Base-by-base conservation (phyloP, 2,888 invertebrate genomes). In the Gisinianus flammeolus region DNA sequence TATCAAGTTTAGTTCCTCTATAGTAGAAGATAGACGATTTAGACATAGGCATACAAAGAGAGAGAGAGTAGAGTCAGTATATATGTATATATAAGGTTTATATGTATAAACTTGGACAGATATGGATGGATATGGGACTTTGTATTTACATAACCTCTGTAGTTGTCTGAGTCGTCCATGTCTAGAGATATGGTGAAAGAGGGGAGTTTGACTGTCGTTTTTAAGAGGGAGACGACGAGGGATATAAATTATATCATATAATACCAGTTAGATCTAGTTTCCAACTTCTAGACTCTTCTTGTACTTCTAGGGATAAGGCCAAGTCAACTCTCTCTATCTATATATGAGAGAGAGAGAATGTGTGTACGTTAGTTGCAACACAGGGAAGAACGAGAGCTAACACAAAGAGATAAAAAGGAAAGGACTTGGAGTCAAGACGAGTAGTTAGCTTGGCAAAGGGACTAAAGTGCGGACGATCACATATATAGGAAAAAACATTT, bases 361-460 rank as follows among this genome's bases (percentile, higher is more conserved):
- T n/a, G n/a, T n/a, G n/a, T n/a, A n/a, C n/a, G n/a, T n/a, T n/a
- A n/a, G n/a, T n/a, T n/a, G n/a, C n/a, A 12, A 44, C 44, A 44
- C 44, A 44, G 44, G 19, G 44, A 44, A 44, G n/a, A n/a, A n/a
- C n/a, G n/a, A 28, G 28, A 54, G 70, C 52, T 70, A 70, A 70
- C 26, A 70, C 26, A 70, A 70, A 54, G 54, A 70, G 70, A 70
- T 70, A 70, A 70, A 70, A 70, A 70, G 70, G 70, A 70, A 70
- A 28, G 44, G 70, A 70, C 70, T 70, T 54, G 28, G 52, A 70
- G 70, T 52, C 54, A 70, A 70, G 70, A 70, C 70, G 70, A 70
- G 70, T 70, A 70, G 70, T 70, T 70, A 54, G 70, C 52, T 28
- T 52, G 52, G 70, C 52, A 70, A 70, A 70, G 70, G 70, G 70